Percentiles rank a stretch among this genome's conserved stretches.
Evolutionary conservation across 2,888 invertebrate genomes (phyloP).

Genomic region (Dendrolimus houi): DNA sequence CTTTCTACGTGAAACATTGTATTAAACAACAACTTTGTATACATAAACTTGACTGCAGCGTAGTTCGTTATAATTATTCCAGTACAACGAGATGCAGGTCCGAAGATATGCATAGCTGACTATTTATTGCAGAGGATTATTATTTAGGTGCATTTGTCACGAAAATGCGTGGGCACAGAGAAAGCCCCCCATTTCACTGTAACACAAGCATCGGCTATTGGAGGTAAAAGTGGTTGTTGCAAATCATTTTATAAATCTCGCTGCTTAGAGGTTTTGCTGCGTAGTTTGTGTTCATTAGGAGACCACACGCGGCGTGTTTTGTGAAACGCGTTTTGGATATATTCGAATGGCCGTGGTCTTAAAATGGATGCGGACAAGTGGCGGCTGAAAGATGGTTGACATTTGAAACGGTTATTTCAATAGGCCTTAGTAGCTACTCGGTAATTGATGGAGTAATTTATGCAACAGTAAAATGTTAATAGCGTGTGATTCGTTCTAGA

Average conservation of each 20-base stretch:
- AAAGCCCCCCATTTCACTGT: conserved; percentile 34
- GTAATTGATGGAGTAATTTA: no score
- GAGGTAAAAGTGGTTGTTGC: conserved; percentile 5
- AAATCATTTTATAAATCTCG: conserved; percentile 6
- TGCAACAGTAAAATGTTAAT: no score
- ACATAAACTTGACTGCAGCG: background rate
- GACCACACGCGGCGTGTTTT: conserved; percentile 3
- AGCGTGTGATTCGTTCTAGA: no score
- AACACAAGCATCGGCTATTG: background rate
- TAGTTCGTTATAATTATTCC: background rate
- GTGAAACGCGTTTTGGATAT: background rate
- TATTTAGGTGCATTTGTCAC: conserved; percentile 40
- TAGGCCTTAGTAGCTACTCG: background rate
- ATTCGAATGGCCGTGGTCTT: background rate
- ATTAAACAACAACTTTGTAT: background rate
- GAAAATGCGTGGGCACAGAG: conserved; percentile 36
- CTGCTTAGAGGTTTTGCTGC: conserved; percentile 1
- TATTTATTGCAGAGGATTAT: conserved; percentile 3
- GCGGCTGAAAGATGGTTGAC: background rate
- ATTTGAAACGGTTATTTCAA: background rate
- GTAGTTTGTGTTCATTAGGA: conserved; percentile 4
- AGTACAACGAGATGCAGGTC: background rate
- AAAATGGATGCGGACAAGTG: background rate
- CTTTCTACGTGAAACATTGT: background rate
- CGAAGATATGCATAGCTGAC: background rate